These are phyloP conservation scores for Ichneumon xanthorius DNA, from an alignment of 2,888 invertebrate species.

Conservation along the genomic window DNA sequence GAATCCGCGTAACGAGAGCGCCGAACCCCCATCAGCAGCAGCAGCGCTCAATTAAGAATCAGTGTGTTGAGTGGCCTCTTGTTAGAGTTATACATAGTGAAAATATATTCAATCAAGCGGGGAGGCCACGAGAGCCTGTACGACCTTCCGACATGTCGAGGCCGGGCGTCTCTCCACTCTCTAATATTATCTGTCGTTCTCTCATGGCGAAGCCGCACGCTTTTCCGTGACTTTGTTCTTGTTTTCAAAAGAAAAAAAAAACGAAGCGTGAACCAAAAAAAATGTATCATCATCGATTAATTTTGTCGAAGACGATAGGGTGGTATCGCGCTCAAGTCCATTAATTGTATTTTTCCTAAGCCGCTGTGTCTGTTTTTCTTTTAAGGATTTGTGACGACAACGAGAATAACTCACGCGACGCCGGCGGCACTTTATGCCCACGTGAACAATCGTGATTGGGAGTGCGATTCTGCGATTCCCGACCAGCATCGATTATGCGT, in stretches of 20 bases:
- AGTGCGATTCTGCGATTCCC: conserved; percentile 86
- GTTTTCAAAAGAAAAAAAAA: conserved; percentile 3
- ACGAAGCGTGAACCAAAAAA: not conserved
- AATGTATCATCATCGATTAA: not conserved
- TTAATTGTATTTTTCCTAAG: not conserved
- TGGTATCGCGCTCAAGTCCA: not conserved
- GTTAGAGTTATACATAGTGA: conserved; percentile 73
- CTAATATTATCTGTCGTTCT: conserved; percentile 22
- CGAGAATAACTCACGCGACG: conserved; percentile 89
- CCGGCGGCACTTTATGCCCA: conserved; percentile 88
- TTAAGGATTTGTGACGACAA: conserved; percentile 88
- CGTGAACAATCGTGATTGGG: conserved; percentile 87
- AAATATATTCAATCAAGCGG: conserved; percentile 75
- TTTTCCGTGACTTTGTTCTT: conserved; percentile 23
- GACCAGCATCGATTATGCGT: conserved; percentile 81
- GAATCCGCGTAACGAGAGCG: conserved; percentile 28
- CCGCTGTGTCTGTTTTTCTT: conserved; percentile 16
- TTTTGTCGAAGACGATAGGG: not conserved
- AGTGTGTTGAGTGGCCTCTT: conserved; percentile 77
- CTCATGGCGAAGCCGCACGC: not conserved
- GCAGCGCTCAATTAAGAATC: conserved; percentile 77
- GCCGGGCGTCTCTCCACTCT: conserved; percentile 62
- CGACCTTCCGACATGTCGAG: conserved; percentile 78
- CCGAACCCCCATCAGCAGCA: conserved; percentile 40
- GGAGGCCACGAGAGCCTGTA: conserved; percentile 74